Percentiles rank a stretch among this genome's conserved stretches.
phyloP scores from a whole-genome alignment of 1,140 invertebrate species.

The Battus philenor region DNA sequence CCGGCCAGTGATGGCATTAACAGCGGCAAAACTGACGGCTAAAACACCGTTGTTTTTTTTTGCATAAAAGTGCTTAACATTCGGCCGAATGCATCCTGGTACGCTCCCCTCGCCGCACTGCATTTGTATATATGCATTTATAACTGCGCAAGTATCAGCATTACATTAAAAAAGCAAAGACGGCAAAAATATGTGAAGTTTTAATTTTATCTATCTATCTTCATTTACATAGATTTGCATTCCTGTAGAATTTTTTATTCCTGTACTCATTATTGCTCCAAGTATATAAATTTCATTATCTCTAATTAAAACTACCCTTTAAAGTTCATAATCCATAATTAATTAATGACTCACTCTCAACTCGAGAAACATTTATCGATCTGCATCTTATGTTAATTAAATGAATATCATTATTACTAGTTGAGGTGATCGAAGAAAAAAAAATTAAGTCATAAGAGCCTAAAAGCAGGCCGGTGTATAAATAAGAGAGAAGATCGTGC shows the following conservation, averaged over 20 bases:
- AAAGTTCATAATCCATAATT: conserved; percentile 29
- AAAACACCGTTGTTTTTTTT: conserved; percentile 55
- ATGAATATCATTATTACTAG: conserved; percentile 35
- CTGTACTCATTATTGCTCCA: too few relatives aligned
- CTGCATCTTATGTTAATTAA: conserved; percentile 48
- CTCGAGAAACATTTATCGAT: conserved; percentile 31
- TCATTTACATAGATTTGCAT: too few relatives aligned
- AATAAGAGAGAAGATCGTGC: conserved; percentile 53
- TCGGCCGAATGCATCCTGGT: conserved; percentile 28
- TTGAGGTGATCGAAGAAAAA: conserved; percentile 38
- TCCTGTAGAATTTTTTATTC: too few relatives aligned
- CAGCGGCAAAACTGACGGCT: conserved; percentile 34
- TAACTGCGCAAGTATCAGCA: conserved; percentile 34
- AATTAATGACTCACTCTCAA: conserved; percentile 34
- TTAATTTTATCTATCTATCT: too few relatives aligned
- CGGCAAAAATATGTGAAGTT: too few relatives aligned
- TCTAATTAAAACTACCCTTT: conserved; percentile 15
- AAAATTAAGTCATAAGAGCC: conserved; percentile 59
- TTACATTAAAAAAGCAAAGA: too few relatives aligned
- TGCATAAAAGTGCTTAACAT: conserved; percentile 43
- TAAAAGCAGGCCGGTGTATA: conserved; percentile 57
- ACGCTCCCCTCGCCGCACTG: conserved; percentile 20
- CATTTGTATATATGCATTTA: conserved; percentile 39
- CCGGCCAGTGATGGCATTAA: conserved; percentile 60
- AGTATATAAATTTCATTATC: conserved; percentile 14